Evolutionary conservation across 1,140 invertebrate genomes (phyloP).

Genomic region (Euura saliciscinereae): DNA sequence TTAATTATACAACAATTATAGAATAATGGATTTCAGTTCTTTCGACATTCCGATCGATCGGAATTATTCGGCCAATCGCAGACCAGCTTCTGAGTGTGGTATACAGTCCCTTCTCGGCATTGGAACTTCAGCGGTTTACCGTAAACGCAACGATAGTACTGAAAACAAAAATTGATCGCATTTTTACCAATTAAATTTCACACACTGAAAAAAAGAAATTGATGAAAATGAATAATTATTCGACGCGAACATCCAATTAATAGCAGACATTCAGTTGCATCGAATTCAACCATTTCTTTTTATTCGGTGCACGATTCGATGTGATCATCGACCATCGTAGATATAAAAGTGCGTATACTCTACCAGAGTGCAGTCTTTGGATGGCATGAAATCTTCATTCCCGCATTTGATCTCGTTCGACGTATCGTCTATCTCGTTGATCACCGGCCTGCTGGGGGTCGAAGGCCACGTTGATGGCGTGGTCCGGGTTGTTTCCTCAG

Average conservation of each 20-base stretch:
- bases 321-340: slow-evolving; percentile 16
- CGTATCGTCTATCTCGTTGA: slow-evolving; percentile 50
- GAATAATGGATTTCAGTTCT: background rate
- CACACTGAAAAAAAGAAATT: too few relatives aligned
- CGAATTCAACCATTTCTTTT: too few relatives aligned
- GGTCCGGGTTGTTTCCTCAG: slow-evolving; percentile 34
- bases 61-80: slow-evolving; percentile 83
- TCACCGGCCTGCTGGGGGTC: slow-evolving; percentile 21
- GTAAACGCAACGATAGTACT: slow-evolving; percentile 84
- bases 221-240: too few relatives aligned
- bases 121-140: slow-evolving; percentile 73
- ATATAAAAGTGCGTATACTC: background rate
- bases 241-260: too few relatives aligned
- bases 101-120: slow-evolving; percentile 76
- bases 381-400: slow-evolving; percentile 69
- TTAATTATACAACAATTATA: too few relatives aligned
- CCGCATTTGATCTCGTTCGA: slow-evolving; percentile 61
- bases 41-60: slow-evolving; percentile 65
- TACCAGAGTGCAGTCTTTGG: slow-evolving; percentile 69
- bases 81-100: slow-evolving; percentile 69
- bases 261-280: too few relatives aligned
- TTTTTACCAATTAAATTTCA: background rate
- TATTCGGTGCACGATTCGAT: background rate
- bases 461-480: slow-evolving; percentile 19
- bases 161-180: slow-evolving; percentile 42